Conservation (phyloP, 2,797 vertebrate species). For the Limosa lapponica region DNA sequence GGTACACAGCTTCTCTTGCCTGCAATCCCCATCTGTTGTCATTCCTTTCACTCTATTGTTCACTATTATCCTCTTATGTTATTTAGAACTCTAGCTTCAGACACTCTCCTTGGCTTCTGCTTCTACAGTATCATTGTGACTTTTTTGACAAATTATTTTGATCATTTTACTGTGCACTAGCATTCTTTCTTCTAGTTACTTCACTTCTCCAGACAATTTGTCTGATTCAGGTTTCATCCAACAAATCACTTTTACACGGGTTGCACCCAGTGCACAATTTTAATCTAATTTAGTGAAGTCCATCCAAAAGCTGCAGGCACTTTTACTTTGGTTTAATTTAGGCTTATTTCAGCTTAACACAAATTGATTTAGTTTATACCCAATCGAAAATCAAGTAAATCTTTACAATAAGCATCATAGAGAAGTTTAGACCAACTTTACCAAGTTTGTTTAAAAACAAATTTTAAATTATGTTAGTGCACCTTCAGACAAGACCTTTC, state of each 20-base stretch:
- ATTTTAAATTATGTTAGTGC: neutral
- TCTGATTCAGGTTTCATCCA: neutral
- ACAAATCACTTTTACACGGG: neutral
- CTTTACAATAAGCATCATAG: neutral
- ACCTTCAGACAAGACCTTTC: neutral
- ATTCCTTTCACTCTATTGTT: slow-evolving; percentile 22
- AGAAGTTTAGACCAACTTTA: neutral
- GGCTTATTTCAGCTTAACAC: neutral
- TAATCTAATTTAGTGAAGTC: neutral
- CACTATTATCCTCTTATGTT: neutral
- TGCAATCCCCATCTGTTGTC: slow-evolving; percentile 1
- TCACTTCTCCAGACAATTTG: neutral
- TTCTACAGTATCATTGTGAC: neutral
- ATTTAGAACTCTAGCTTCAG: neutral
- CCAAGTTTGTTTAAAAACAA: neutral
- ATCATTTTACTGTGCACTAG: neutral
- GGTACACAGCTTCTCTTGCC: neutral
- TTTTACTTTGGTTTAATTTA: neutral
- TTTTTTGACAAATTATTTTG: neutral
- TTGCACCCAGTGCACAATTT: neutral
- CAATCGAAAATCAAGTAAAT: neutral
- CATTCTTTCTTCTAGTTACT: neutral
- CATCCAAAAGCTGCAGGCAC: neutral
- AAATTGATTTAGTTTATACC: neutral
- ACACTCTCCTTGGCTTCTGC: neutral